Percentiles rank a stretch among this genome's conserved stretches.
Conservation (phyloP, 2,888 invertebrate genomes). For the Melolontha melolontha region DNA sequence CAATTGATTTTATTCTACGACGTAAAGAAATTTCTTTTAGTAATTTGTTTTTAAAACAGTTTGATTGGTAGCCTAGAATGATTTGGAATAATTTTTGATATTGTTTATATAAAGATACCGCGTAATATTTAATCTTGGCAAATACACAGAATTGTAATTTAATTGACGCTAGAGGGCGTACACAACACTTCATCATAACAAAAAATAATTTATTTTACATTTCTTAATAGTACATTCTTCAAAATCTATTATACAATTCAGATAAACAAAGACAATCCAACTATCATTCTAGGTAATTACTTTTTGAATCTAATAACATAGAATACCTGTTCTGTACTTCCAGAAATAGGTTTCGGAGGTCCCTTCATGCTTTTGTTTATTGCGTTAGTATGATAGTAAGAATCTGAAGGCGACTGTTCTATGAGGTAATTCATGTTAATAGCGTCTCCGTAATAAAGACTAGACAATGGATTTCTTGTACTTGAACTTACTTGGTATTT, state of each 20-base stretch:
- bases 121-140: not conserved
- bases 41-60: not conserved
- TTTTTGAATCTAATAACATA: constrained; percentile 27
- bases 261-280: not conserved
- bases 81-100: not conserved
- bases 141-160: no score
- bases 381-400: constrained; percentile 32
- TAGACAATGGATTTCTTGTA: constrained; percentile 4
- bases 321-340: constrained; percentile 33
- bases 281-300: constrained; percentile 28
- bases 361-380: constrained; percentile 4
- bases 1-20: no score
- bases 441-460: constrained; percentile 15
- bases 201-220: constrained; percentile 13
- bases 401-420: constrained; percentile 28
- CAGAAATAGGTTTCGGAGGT: not conserved
- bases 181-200: not conserved
- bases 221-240: constrained; percentile 1
- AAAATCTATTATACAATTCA: constrained; percentile 4
- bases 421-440: constrained; percentile 37
- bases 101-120: not conserved
- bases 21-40: not conserved
- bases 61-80: constrained; percentile 19
- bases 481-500: constrained; percentile 4
- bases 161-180: not conserved